Evolutionary conservation across 2,888 invertebrate genomes (phyloP), one percentile per base, ranked within the genome.

Genomic region (Chymomyza procnemis): DNA sequence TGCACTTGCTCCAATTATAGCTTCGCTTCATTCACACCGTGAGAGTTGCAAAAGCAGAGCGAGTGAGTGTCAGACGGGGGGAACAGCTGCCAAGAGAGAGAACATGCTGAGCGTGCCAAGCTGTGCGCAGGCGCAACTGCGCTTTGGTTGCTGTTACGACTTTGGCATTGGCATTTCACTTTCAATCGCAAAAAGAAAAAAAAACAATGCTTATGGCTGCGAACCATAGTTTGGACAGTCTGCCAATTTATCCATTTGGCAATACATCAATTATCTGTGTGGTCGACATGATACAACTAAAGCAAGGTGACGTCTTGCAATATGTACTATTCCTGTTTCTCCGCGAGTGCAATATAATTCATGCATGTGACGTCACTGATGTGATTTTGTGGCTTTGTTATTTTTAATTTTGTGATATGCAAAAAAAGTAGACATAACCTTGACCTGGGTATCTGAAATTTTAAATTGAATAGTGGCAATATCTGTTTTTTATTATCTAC

Each of bases 161-260:
- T 14, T 86, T 83, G 85, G 79, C 81, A 84, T 86, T 84, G 81
- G 86, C 81, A 81, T 85, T 80, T 84, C 84, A 81, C 79, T 80
- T 84, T 81, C 70, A 75, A 58, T 60, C 62, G 55, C 9, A 26
- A 26, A 2, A 26, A 26, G 8, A 26, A 26, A 26, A 4, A 26
- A 26, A 4, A 26, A 82, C 81, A 82, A 82, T 82, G 69, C 9
- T 14, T 30, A 9, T 41, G 5, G 8, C 19, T 52, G 61, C 71
- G 78, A 18, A 54, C 14, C 22, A 22, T 22, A 14, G 4, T 12
- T 22, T 26, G 12, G 30, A 14, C 16, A 6, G 9, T 19, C 54
- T 14, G 54, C 12, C 12, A 41, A 41, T 41, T 12, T 12, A 12
- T 41, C 12, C 9, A 41, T 41, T 12, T 41, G 34, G 34, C 34